Evolutionary conservation across 1,140 invertebrate genomes (phyloP).

Genomic region (Drosophila erecta): DNA sequence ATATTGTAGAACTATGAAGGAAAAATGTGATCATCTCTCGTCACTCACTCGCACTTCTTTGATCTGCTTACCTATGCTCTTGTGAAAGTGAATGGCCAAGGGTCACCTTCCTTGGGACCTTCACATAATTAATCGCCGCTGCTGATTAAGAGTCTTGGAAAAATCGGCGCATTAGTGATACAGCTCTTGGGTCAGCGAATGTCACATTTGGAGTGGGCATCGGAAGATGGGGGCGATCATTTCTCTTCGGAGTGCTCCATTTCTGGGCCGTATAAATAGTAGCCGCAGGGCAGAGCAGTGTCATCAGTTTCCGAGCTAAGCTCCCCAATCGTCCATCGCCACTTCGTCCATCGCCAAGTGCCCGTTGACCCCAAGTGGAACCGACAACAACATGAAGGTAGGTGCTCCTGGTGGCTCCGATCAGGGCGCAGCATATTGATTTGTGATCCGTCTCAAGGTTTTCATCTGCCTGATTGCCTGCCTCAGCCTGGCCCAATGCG

Average conservation of each 20-base stretch:
- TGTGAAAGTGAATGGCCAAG: not conserved
- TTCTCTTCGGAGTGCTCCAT: constrained; percentile 30
- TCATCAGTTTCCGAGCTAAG: constrained; percentile 39
- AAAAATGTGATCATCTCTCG: too few species aligned
- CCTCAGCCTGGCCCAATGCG: constrained; percentile 22
- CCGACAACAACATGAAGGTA: constrained; percentile 72
- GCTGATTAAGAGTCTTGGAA: constrained; percentile 12
- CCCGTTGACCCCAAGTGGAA: constrained; percentile 41
- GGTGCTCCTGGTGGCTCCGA: not conserved
- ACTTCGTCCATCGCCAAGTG: constrained; percentile 29
- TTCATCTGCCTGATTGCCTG: constrained; percentile 46
- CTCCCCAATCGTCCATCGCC: constrained; percentile 31
- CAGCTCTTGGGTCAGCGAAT: constrained; percentile 11
- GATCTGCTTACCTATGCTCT: not conserved
- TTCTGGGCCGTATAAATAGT: constrained; percentile 29
- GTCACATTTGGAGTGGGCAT: constrained; percentile 23
- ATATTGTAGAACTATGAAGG: too few species aligned
- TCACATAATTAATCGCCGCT: constrained; percentile 10
- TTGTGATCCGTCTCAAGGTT: constrained; percentile 2
- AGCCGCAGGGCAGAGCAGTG: constrained; percentile 8
- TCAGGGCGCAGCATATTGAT: not conserved
- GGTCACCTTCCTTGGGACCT: not conserved
- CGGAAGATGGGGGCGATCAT: constrained; percentile 18
- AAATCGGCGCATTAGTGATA: constrained; percentile 13
- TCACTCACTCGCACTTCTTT: too few species aligned